Evolutionary conservation across 1,140 invertebrate species (phyloP).

Genomic region (Drosophila rhopaloa): DNA sequence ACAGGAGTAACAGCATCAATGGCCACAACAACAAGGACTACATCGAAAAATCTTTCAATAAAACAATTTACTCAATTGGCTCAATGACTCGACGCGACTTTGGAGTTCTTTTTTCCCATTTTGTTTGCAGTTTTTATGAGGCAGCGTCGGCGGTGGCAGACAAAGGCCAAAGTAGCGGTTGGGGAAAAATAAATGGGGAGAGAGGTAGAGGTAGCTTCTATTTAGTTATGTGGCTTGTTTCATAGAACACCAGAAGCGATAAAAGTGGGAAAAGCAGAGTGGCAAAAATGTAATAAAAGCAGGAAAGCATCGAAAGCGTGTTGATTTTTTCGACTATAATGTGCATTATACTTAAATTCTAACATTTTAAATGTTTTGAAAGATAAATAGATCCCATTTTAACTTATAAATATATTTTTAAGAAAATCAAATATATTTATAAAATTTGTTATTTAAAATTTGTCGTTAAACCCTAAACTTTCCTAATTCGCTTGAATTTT

Average conservation of each 20-base stretch:
- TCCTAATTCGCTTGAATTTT: too few relatives aligned
- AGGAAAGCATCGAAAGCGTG: background rate
- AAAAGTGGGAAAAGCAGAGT: conserved; percentile 3
- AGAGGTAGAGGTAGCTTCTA: conserved; percentile 51
- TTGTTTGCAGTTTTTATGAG: conserved; percentile 70
- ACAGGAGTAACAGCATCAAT: conserved; percentile 8
- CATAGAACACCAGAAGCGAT: conserved; percentile 43
- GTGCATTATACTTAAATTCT: too few relatives aligned
- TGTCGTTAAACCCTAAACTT: too few relatives aligned
- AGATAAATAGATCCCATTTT: too few relatives aligned
- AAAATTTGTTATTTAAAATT: too few relatives aligned
- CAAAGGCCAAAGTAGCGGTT: conserved; percentile 27
- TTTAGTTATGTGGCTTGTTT: conserved; percentile 77
- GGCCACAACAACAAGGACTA: conserved; percentile 58
- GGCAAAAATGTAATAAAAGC: conserved; percentile 11
- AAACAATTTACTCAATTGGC: conserved; percentile 82
- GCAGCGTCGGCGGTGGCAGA: conserved; percentile 49
- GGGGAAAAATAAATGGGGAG: conserved; percentile 4
- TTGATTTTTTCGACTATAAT: background rate
- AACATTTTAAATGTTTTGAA: too few relatives aligned
- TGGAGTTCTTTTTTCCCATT: conserved; percentile 28
- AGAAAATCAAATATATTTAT: too few relatives aligned
- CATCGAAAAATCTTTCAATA: conserved; percentile 77
- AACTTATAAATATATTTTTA: too few relatives aligned
- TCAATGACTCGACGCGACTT: conserved; percentile 77